Base-by-base conservation (phyloP, 1,140 invertebrate species). In the Neodiprion fabricii region DNA sequence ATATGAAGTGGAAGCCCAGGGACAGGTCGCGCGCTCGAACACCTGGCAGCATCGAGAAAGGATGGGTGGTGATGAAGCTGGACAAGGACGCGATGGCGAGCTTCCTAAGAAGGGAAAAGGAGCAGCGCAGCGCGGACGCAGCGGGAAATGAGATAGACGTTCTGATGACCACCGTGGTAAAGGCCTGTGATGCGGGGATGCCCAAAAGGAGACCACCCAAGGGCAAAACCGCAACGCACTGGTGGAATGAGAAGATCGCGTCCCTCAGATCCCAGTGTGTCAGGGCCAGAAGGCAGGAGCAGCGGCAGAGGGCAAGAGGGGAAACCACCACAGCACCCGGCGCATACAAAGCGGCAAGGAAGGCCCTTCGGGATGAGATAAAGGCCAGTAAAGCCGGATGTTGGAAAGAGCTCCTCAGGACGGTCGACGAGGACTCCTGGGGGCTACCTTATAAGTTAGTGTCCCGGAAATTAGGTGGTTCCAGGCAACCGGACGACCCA, bases 371-470 rank as follows among this genome's bases (percentile, higher is more conserved):
- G 17, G 17, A 17, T 0, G 17, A 17, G 17, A 17, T 17, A 17
- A 17, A 17, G 17, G 17, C 17, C 17, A 17, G 17, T 17, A 17
- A 17, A 17, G 17, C 17, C 17, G 0, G 17, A 17, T 17, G 17
- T 17, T 17, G 17, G 81, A 76, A 68, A 28, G 49, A 67, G 8
- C 70, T 83, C 0, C 73, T 74, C 21, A 47, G 74, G 10, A 68
- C 75, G 21, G 71, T 82, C 1, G 78, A 82, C 47, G 17, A 72
- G n/a, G 77, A 79, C 67, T 72, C 78, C n/a, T 80, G 78, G 77
- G 78, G 79, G 11, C 40, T 79, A 0, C 17, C 17, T 17, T 0
- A 17, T 17, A 17, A 17, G 17, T 17, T 17, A 17, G 17, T 17
- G 0, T 17, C 17, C 17, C 17, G 17, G 17, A 17, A 17, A 17